Evolutionary conservation across 2,888 invertebrate species (phyloP), one percentile per base, ranked within the genome.

Genomic region (Drosophila neoperkinsi): DNA sequence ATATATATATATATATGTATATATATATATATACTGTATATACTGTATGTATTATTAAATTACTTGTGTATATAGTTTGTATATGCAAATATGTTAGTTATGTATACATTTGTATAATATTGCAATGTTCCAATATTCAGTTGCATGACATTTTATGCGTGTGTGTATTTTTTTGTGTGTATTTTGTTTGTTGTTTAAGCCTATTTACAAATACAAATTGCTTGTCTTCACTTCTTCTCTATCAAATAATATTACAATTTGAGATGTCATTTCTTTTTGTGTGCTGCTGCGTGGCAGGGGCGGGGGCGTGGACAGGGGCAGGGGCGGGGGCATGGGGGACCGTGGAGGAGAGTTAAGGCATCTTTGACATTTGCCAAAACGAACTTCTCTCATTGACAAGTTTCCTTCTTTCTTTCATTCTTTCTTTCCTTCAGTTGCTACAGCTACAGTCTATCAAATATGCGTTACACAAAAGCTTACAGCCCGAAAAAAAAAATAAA

Each of bases 181-280:
- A 21, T 52, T 10, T 62, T 21, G 38, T 62, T 30, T 58, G 33
- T 61, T 18, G 28, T 56, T 63, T 55, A 63, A 74, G 57, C 71
- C 65, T 84, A 83, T 84, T 33, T 81, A 82, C 83, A 87, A 46
- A 80, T 81, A 82, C 78, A 72, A 87, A 86, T 86, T 87, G 84
- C 84, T 85, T 85, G 82, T 86, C 82, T 86, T 86, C 81, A 79
- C 38, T 60, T 69, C 30, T 51, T 72, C 61, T 30, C 55, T 76
- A 77, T 71, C 69, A 72, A 72, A 67, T 73, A 90, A 84, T 85
- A 84, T 88, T 90, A 89, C 85, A 89, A 82, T 83, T 90, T 91
- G 91, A 91, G 89, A 91, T 91, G 91, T 91, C 91, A 91, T 90
- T 91, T 91, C 57, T 34, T 61, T 63, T 43, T 46, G 11, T 46